Base-by-base conservation (phyloP, 2,888 invertebrate species). In the Aphidoletes aphidimyza region DNA sequence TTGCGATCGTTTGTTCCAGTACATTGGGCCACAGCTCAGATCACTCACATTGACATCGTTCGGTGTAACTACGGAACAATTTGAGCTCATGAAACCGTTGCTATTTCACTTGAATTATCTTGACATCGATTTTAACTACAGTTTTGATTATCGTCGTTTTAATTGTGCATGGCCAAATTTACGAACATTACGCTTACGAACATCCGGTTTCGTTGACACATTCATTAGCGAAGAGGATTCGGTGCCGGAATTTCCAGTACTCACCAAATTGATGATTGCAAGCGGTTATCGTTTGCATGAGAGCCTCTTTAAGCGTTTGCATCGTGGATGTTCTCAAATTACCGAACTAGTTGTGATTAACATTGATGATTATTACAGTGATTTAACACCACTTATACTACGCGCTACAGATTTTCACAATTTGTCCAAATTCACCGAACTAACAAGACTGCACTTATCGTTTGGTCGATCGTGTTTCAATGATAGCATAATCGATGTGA, bases 1-100 rank as follows among this genome's bases (percentile, higher is more conserved):
- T 42, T 83, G 42, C 30, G 83, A 83, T 83, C 26, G 42, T 17
- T 83, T 83, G 30, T 42, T 26, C 17, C 42, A 42, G 14, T 83
- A 83, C 22, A 42, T 83, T 83, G 83, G 83, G 0, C 83, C 83
- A 17, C 83, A 83, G 17, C 2, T 83, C 0, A 1, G 42, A 26
- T 22, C 42, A 83, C 30, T 83, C 0, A 83, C 83, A 37, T 22
- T 83, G n/a, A 26, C 8, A 8, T 26, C 22, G 0, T 83, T 83
- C 45, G 37, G 37, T 45, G 39, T 83, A 0, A 83, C 26, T 11
- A 26, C 83, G 2, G 42, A 26, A 42, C 83, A 83, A 26, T 83
- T 83, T 83, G 83, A 42, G 3, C 26, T 14, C 0, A 26, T 83
- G 45, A 39, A 42, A 45, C 42, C 83, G n/a, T 45, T 83, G 17